Conservation (phyloP, 1,140 invertebrate species). For the Drosophila insularis region DNA sequence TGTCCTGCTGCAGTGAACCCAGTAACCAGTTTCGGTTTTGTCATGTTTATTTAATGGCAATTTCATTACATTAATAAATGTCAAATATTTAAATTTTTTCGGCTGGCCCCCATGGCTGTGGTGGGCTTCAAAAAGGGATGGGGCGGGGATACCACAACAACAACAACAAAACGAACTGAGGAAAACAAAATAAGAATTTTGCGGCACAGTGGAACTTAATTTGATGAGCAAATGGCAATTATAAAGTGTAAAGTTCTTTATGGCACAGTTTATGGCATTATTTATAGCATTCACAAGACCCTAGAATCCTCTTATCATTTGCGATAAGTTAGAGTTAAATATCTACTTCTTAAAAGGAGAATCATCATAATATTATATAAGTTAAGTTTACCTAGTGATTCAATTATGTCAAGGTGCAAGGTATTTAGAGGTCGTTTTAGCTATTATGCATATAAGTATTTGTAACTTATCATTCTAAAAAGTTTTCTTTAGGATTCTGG, state of each 20-base stretch:
- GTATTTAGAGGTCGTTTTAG: too few relatives aligned
- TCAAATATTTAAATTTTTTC: conserved; percentile 74
- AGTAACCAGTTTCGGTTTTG: conserved; percentile 63
- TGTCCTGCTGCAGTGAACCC: conserved; percentile 38
- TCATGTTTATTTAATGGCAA: conserved; percentile 74
- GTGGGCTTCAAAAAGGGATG: neutral
- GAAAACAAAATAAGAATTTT: neutral
- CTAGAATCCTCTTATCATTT: neutral
- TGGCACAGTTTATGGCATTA: neutral
- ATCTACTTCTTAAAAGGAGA: too few relatives aligned
- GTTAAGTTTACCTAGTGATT: too few relatives aligned
- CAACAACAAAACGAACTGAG: conserved; percentile 1
- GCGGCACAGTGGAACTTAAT: neutral
- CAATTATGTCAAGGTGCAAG: too few relatives aligned
- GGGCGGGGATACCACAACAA: conserved; percentile 8
- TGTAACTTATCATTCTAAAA: too few relatives aligned
- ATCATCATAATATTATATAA: too few relatives aligned
- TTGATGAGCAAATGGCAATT: neutral
- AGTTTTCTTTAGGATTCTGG: too few relatives aligned
- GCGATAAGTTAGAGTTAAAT: neutral
- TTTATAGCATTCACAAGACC: neutral
- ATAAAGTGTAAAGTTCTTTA: conserved; percentile 1
- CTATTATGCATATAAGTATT: too few relatives aligned
- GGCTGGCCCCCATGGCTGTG: conserved; percentile 50
- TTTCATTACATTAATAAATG: conserved; percentile 78